Base-by-base conservation (phyloP, 1,140 invertebrate genomes). In the Idris sp. region DNA sequence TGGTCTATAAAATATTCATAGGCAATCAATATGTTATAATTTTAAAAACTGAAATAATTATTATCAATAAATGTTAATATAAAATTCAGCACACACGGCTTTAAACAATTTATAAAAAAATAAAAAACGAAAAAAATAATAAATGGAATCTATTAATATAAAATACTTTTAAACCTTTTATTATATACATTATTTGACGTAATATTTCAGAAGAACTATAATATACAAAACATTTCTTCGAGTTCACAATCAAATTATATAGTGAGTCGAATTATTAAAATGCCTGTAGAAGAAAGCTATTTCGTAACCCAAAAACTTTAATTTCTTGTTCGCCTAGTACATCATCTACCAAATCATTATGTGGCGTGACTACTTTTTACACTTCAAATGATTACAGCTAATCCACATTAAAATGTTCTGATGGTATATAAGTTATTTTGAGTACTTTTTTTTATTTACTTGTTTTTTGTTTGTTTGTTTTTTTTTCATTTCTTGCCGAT, bases 341-440 rank as follows among this genome's bases (percentile, higher is more conserved):
- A n/a, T 4, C 18, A 56, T 71, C 48, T 46, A 40, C 40, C 48
- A 30, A 71, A 62, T 58, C 16, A 56, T 72, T 56, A 56, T 30
- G 41, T 51, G 51, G 68, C 56, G 58, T 72, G 56, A 56, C 58
- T 51, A 43, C 51, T 64, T 68, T 62, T 64, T 72, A 62, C 25
- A 16, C 38, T 40, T 62, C 67, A 19, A 54, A 71, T 15, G 40
- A 43, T 71, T 54, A 26, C 28, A 35, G 51, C 41, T 72, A 72
- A 64, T 72, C 58, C 58, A 58, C 40, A 51, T 56, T 62, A 62
- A 72, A 56, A 49, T 64, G 51, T 8, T 46, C 28, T 2, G 51
- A 46, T 49, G 26, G 19, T 46, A 33, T 26, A 9, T 33, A 19
- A 8, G 14, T 44, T 53, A 44, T 14, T 8, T 28, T n/a, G 10